These are phyloP conservation scores for Chelon auratus DNA, from an alignment of 2,797 vertebrate species.

Conservation along the genomic window DNA sequence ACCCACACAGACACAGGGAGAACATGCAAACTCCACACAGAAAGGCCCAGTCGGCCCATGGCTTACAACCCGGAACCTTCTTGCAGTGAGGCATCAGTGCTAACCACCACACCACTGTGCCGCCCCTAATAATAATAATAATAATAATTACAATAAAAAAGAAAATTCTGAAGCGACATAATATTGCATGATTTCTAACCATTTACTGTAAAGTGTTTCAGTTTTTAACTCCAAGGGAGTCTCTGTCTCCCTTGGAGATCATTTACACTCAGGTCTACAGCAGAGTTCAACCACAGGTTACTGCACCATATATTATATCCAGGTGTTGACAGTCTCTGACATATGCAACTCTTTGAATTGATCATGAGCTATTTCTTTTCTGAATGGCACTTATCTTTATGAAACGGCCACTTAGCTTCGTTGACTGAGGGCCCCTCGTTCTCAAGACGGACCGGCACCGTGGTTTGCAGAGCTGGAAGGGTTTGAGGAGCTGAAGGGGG, in stretches of 20 bases:
- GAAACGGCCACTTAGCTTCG: conserved; percentile 55
- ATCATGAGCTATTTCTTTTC: conserved; percentile 29
- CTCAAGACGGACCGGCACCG: conserved; percentile 60
- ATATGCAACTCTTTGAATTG: conserved; percentile 56
- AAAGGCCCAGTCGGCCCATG: too few species aligned
- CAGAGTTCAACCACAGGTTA: conserved; percentile 52
- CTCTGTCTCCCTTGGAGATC: background rate
- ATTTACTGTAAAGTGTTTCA: background rate
- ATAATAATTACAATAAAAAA: too few species aligned
- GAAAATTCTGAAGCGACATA: too few species aligned
- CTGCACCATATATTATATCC: conserved; percentile 54
- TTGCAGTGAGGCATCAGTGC: too few species aligned
- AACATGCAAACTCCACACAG: too few species aligned
- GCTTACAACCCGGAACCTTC: too few species aligned
- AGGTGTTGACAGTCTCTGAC: conserved; percentile 67
- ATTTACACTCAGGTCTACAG: conserved; percentile 11
- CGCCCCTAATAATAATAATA: too few species aligned
- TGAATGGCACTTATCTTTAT: conserved; percentile 52
- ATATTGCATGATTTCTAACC: background rate
- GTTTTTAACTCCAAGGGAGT: background rate
- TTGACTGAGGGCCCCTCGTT: conserved; percentile 36
- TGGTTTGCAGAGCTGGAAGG: background rate
- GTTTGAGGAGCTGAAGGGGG: background rate
- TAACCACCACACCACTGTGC: too few species aligned
- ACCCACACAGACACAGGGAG: too few species aligned